A percentile compares a stretch with the other conserved stretches of the same genome.
Evolutionary conservation across 2,113 vertebrate species (phyloP).

Genomic region (Chloropsis cyanopogon): DNA sequence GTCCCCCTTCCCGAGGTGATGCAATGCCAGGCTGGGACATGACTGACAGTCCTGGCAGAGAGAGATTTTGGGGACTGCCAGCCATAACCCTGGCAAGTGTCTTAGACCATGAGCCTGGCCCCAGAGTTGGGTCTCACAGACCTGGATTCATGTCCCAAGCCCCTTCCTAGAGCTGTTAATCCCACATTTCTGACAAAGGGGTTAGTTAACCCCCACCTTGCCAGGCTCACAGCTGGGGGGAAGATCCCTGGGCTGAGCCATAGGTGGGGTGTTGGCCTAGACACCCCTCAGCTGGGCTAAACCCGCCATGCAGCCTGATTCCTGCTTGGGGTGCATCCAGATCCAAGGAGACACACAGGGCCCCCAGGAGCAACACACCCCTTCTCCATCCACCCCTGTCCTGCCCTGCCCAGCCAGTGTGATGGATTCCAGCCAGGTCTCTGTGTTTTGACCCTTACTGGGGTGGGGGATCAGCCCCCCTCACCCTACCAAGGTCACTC

Average conservation of each 20-base stretch:
- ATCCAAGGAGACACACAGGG: neutral
- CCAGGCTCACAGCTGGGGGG: neutral
- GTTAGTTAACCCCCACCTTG: neutral
- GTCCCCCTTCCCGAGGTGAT: rapidly evolving
- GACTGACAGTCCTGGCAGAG: neutral
- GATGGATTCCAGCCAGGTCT: neutral
- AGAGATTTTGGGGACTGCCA: neutral
- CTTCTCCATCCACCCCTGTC: neutral
- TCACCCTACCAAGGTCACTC: neutral
- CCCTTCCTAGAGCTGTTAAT: neutral
- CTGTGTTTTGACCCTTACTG: rapidly evolving
- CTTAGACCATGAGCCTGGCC: too few relatives aligned
- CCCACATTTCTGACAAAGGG: neutral
- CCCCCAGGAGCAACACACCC: neutral
- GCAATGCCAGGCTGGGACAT: neutral
- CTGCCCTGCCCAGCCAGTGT: neutral
- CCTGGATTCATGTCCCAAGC: neutral
- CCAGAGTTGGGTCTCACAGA: neutral
- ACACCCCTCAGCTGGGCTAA: neutral
- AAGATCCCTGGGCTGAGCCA: neutral
- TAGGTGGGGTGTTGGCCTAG: neutral
- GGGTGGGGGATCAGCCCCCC: neutral
- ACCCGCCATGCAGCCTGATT: neutral
- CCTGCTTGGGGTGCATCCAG: rapidly evolving
- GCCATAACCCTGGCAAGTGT: neutral